Base-by-base conservation (phyloP, 2,797 vertebrate genomes). In the Sebastes minor region DNA sequence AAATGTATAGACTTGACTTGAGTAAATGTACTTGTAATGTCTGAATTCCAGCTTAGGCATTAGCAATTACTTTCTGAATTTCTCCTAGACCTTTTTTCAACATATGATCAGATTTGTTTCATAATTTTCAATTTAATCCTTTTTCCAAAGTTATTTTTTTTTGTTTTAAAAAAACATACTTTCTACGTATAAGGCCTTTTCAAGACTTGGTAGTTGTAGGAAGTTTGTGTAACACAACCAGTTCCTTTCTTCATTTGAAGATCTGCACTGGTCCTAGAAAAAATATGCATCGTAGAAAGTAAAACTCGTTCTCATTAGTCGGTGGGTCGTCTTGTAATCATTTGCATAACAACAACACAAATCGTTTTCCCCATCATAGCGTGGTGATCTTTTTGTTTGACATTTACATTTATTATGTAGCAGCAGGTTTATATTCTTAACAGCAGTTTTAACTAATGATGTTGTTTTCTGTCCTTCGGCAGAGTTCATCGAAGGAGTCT, bases 401-500 rank as follows among this genome's bases (percentile, higher is more conserved):
- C 11, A 55, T 9, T 55, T 12, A 25, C 22, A 56, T 55, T 55
- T 23, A 55, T 56, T 56, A 56, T 56, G 12, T 14, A 56, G 22
- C 22, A 25, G 6, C 23, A 35, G 11, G 12, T 63, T 60, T 30
- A 60, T 60, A 0, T 0, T 59, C 57, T 28, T 28, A 30, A 9
- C 56, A 16, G 56, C 57, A 28, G 59, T 59, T 63, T 27, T 20
- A 18, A 55, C 46, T 22, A 1, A 28, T 14, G 33, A 3, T 25
- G 32, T 28, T 61, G 35, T 80, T 22, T 66, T 55, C 52, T 64
- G 20, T 71, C 14, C 8, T 9, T 6, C 3, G 2, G 6, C 85
- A 99, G 98, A 99, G 94, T 99, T 99, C 91, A 98, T 99, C 74
- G 97, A 99, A 90, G 98, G 98, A 32, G 97, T 99, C 57, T 97